Evolutionary conservation across 2,888 invertebrate genomes (phyloP).

Genomic region (Pristionchus exspectatus): DNA sequence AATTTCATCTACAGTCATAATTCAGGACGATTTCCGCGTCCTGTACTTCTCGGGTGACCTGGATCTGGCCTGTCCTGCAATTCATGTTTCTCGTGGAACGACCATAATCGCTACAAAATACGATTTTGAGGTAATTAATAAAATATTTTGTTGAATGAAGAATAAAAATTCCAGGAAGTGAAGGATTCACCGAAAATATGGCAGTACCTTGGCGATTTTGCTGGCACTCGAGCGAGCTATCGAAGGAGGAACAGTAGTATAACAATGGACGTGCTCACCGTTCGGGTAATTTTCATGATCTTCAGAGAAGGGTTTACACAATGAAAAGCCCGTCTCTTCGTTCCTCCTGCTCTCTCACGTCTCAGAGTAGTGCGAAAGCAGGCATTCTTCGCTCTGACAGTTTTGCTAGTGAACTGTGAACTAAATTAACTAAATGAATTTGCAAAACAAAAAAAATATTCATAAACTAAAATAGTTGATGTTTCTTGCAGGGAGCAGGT

Average conservation of each 20-base stretch:
- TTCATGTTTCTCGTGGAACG: not conserved
- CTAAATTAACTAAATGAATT: too few species aligned
- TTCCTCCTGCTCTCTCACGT: too few species aligned
- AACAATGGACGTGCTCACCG: not conserved
- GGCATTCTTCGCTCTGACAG: not conserved
- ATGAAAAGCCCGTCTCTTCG: too few species aligned
- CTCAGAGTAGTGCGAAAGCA: too few species aligned
- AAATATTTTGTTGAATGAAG: not conserved
- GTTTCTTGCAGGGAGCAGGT: not conserved
- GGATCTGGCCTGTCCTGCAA: not conserved
- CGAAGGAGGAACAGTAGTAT: not conserved
- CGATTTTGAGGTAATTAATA: not conserved
- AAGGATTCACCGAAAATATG: not conserved
- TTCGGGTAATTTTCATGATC: not conserved
- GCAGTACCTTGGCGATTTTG: not conserved
- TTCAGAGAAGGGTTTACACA: too few species aligned
- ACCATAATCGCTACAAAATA: not conserved
- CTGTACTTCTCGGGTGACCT: not conserved
- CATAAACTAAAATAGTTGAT: too few species aligned
- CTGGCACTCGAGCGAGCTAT: not conserved
- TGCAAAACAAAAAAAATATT: too few species aligned
- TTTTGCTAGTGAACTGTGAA: not conserved
- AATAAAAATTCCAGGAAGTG: not conserved
- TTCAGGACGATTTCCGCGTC: slow-evolving; percentile 20
- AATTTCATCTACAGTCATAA: too few species aligned